Percentiles rank a stretch among this genome's conserved stretches.
Conservation (phyloP, 1,140 invertebrate genomes). For the Pseudomyrmex flavicornis region DNA sequence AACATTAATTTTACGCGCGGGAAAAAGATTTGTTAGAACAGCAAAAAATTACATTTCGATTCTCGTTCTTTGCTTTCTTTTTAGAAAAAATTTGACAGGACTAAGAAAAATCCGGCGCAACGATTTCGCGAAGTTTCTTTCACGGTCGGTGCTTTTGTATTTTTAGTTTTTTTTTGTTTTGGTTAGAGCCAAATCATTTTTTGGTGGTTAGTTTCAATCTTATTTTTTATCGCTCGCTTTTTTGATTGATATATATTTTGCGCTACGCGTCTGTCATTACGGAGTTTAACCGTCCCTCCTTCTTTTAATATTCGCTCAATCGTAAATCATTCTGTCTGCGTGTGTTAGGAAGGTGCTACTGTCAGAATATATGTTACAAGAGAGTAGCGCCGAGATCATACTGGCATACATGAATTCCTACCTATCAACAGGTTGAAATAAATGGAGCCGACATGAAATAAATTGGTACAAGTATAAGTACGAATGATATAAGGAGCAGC, state of each 20-base stretch:
- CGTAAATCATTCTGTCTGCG: constrained; percentile 27
- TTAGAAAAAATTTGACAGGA: too few relatives aligned
- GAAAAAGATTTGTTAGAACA: too few relatives aligned
- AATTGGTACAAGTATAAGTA: constrained; percentile 56
- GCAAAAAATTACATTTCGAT: too few relatives aligned
- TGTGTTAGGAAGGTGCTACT: constrained; percentile 20
- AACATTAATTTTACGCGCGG: too few relatives aligned
- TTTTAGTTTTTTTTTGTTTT: too few relatives aligned
- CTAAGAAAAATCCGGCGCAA: too few relatives aligned
- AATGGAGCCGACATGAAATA: constrained; percentile 59
- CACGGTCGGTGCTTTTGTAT: too few relatives aligned
- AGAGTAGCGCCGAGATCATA: constrained; percentile 48
- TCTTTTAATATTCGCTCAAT: background rate
- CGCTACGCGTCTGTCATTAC: background rate
- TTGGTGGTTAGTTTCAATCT: too few relatives aligned
- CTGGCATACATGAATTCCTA: constrained; percentile 55
- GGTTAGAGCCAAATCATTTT: too few relatives aligned
- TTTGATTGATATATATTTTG: constrained; percentile 1
- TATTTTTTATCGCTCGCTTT: too few relatives aligned
- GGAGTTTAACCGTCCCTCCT: background rate
- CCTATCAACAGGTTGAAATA: constrained; percentile 61
- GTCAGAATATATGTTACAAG: constrained; percentile 53
- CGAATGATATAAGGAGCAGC: constrained; percentile 15
- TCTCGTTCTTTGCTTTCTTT: too few relatives aligned
- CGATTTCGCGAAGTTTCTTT: too few relatives aligned